phyloP scores from a whole-genome alignment of 1,140 invertebrate genomes.

The Hyposmocoma kahamanoa region DNA sequence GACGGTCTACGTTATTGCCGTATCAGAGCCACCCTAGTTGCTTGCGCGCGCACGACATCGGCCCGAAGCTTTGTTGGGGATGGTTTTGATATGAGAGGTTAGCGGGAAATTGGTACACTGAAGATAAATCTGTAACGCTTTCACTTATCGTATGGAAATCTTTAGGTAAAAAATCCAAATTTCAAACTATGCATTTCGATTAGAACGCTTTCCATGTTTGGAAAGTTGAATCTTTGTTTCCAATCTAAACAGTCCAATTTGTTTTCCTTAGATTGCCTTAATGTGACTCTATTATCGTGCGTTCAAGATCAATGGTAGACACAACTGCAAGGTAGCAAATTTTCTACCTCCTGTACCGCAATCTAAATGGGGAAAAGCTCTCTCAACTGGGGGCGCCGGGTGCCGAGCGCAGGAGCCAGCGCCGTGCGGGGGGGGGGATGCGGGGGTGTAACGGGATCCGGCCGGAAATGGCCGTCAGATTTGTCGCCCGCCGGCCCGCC shows the following conservation, averaged over 20 bases:
- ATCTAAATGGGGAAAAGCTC: neutral
- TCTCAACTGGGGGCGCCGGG: too few species aligned
- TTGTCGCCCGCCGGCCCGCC: constrained; percentile 42
- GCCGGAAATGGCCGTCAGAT: constrained; percentile 49
- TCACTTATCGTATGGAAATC: too few species aligned
- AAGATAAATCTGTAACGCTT: neutral
- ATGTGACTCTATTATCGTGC: too few species aligned
- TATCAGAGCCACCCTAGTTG: constrained; percentile 16
- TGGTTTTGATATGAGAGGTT: constrained; percentile 7
- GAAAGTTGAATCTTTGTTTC: too few species aligned
- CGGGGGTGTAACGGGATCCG: constrained; percentile 31
- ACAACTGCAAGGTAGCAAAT: too few species aligned
- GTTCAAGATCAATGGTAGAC: too few species aligned
- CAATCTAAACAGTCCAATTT: too few species aligned
- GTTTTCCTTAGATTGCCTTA: too few species aligned
- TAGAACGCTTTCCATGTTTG: too few species aligned
- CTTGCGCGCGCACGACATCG: constrained; percentile 25
- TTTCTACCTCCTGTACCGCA: neutral
- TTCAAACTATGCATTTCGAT: too few species aligned
- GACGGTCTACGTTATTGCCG: neutral
- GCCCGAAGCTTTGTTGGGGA: constrained; percentile 11
- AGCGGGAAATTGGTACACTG: constrained; percentile 8
- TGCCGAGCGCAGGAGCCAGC: neutral
- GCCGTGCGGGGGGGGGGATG: constrained; percentile 6
- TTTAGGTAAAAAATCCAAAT: too few species aligned